Evolutionary conservation across 2,888 invertebrate genomes (phyloP), one percentile per base, ranked within the genome.

Genomic region (Clusia tigrina): DNA sequence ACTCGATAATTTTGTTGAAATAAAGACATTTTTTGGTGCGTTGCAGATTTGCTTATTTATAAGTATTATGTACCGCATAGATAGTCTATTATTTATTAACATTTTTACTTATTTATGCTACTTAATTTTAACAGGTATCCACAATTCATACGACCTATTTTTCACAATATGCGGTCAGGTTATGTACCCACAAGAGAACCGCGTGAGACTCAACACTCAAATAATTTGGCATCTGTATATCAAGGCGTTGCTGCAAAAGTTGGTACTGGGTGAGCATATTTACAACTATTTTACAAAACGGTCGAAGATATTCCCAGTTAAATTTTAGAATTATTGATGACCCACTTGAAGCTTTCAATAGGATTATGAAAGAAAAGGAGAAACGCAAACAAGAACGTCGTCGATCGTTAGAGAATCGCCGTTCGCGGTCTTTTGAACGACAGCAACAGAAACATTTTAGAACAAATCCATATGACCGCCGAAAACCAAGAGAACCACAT

Each of bases 311-410:
- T 48, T 17, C 18, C 51, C 52, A n/a, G n/a, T n/a, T 46, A 67
- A 20, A 9, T 52, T 67, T 6, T 69, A 79, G 93, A 71, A 88
- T 89, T 64, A 91, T 91, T 70, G 93, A 93, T 77, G 94, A 95
- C 84, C 93, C 94, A 2, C 83, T 94, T 73, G 93, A 93, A 81
- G 93, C 93, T 58, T 95, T 95, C 82, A 91, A 94, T 82, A 87
- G 93, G 69, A 91, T 94, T 86, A 87, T 95, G 76, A 87, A 92
- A 69, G 94, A 94, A 82, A 94, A 94, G 82, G 88, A 90, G 59
- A 86, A 90, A 65, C 80, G 85, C 52, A 85, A 86, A 67, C 84
- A 83, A 54, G 84, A 86, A 64, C 82, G 84, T 25, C 79, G 85
- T 58, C 75, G 87, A 81, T 74, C 86, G 84, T 70, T 87, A 80